phyloP scores from a whole-genome alignment of 2,797 vertebrate genomes.

The Acanthurus leucopareius region DNA sequence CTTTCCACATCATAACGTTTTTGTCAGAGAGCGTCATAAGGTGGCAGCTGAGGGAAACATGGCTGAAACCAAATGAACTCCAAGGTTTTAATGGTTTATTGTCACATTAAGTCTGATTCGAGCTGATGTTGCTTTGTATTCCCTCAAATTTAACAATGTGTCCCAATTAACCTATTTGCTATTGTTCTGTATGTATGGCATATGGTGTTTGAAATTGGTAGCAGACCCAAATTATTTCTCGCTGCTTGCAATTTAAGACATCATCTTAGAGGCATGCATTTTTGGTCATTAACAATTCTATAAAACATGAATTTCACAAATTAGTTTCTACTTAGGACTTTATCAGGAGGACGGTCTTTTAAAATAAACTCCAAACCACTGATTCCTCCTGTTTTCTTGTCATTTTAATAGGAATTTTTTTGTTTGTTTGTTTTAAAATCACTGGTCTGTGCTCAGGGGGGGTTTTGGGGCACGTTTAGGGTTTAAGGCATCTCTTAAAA shows the following conservation, averaged over 20 bases:
- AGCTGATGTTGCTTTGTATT: constrained; percentile 26
- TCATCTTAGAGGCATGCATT: background rate
- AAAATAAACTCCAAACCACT: background rate
- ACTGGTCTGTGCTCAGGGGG: background rate
- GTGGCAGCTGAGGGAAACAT: constrained; percentile 38
- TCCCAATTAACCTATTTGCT: constrained; percentile 13
- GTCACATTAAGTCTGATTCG: constrained; percentile 31
- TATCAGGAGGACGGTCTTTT: background rate
- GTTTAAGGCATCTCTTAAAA: background rate
- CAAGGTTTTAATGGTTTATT: constrained; percentile 37
- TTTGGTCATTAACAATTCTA: background rate
- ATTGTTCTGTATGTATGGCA: constrained; percentile 7
- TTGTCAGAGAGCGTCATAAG: constrained; percentile 34
- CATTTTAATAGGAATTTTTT: background rate
- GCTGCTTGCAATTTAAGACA: background rate
- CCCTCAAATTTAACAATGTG: constrained; percentile 23
- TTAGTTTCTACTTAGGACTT: background rate
- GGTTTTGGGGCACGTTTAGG: background rate
- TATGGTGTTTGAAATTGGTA: constrained; percentile 25
- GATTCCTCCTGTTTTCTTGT: background rate
- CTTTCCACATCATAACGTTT: constrained; percentile 38
- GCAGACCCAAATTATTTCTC: constrained; percentile 13
- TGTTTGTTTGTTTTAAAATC: background rate
- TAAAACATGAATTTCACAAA: constrained; percentile 8
- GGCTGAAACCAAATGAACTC: constrained; percentile 28